Percentiles rank a stretch among this genome's conserved stretches.
phyloP scores from a whole-genome alignment of 1,140 invertebrate genomes.

The Drosophila tropicalis region DNA sequence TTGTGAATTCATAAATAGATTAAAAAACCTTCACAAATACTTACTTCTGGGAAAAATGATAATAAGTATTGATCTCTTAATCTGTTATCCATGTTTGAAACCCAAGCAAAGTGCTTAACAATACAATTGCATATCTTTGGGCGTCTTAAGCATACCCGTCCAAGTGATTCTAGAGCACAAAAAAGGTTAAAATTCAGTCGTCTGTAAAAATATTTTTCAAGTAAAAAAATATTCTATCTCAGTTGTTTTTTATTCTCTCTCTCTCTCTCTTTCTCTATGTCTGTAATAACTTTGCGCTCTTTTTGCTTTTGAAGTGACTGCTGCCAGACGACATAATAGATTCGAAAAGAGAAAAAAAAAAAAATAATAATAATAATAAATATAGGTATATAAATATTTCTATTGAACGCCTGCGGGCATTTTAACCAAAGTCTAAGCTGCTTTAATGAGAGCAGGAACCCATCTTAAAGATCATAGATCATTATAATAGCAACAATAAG shows the following conservation, averaged over 20 bases:
- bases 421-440: slow-evolving; percentile 17
- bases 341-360: slow-evolving; percentile 11
- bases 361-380: background rate
- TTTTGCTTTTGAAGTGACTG: slow-evolving; percentile 14
- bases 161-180: background rate
- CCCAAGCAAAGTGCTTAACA: no score
- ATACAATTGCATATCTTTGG: no score
- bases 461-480: slow-evolving; percentile 32
- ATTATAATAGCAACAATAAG: slow-evolving; percentile 27
- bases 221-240: background rate
- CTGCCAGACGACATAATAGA: slow-evolving; percentile 14
- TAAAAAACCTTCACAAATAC: no score
- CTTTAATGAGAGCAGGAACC: slow-evolving; percentile 14
- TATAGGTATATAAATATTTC: slow-evolving; percentile 12
- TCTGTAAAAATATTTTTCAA: slow-evolving; percentile 26
- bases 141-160: background rate
- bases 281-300: background rate
- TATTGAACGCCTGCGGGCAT: slow-evolving; percentile 9
- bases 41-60: no score
- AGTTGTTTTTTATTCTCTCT: background rate
- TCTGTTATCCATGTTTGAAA: no score
- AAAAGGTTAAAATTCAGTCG: slow-evolving; percentile 52
- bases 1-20: no score
- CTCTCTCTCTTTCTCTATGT: background rate
- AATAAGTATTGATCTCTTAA: no score